These are phyloP conservation scores for Nebria ingens DNA, from an alignment of 1,140 invertebrate genomes.

Conservation along the genomic window DNA sequence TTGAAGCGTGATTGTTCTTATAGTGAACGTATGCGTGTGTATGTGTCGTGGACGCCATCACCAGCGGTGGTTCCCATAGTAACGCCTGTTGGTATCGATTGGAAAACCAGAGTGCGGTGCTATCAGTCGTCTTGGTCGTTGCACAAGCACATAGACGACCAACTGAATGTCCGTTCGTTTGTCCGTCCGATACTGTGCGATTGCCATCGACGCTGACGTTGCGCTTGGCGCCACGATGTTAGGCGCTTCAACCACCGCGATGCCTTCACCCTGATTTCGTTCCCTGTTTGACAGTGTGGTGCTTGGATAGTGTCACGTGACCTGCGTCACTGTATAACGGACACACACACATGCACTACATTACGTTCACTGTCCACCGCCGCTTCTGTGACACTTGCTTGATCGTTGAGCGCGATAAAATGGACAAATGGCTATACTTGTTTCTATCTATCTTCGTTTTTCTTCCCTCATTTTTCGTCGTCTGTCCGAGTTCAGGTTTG, in stretches of 20 bases:
- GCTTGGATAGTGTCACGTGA: not conserved
- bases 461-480: too few relatives aligned
- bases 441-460: too few relatives aligned
- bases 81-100: slow-evolving; percentile 2
- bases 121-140: not conserved
- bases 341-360: not conserved
- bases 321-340: not conserved
- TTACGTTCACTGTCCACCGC: not conserved
- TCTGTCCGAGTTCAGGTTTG: too few relatives aligned
- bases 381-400: not conserved
- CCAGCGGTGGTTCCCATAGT: not conserved
- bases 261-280: not conserved
- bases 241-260: not conserved
- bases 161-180: not conserved
- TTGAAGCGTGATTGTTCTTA: not conserved
- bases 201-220: too few relatives aligned
- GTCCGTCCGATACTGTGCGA: not conserved
- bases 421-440: not conserved
- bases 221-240: not conserved
- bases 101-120: not conserved
- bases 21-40: not conserved
- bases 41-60: slow-evolving; percentile 1
- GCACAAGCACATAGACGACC: not conserved
- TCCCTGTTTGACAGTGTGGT: not conserved
- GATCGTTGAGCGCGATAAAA: not conserved